A percentile compares a stretch with the other conserved stretches of the same genome.
These are phyloP conservation scores for Erpetoichthys calabaricus DNA, from an alignment of 2,797 vertebrate genomes.

Conservation along the genomic window DNA sequence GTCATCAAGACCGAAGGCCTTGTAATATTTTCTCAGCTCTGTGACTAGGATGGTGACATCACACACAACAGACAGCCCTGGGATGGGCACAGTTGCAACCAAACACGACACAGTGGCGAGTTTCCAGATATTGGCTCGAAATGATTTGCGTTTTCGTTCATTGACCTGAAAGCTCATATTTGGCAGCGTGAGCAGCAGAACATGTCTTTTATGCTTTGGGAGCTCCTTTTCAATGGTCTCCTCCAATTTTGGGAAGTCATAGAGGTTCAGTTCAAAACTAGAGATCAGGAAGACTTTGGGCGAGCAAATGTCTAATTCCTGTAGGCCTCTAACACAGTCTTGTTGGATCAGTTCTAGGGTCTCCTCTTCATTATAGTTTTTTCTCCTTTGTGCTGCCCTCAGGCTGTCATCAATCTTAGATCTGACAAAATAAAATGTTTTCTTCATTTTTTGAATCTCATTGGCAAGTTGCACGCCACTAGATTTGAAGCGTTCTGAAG, in stretches of 20 bases:
- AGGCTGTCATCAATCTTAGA: slow-evolving; percentile 48
- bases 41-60: slow-evolving; percentile 31
- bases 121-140: slow-evolving; percentile 33
- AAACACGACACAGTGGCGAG: slow-evolving; percentile 29
- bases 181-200: slow-evolving; percentile 29
- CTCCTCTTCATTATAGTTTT: slow-evolving; percentile 14
- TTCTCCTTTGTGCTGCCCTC: slow-evolving; percentile 17
- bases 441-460: slow-evolving; percentile 40
- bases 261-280: slow-evolving; percentile 18
- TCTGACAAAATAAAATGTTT: slow-evolving; percentile 53
- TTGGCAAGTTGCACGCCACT: slow-evolving; percentile 39
- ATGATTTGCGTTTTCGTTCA: slow-evolving; percentile 29
- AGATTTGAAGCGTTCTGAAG: slow-evolving; percentile 33
- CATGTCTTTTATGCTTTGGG: slow-evolving; percentile 28
- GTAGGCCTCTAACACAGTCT: slow-evolving; percentile 32
- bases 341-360: slow-evolving; percentile 30
- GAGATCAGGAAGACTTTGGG: slow-evolving; percentile 37
- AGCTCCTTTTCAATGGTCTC: slow-evolving; percentile 33
- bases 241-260: slow-evolving; percentile 32
- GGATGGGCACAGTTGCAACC: slow-evolving; percentile 27
- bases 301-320: slow-evolving; percentile 6
- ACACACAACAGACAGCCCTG: slow-evolving; percentile 26
- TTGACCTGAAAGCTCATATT: slow-evolving; percentile 30
- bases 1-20: slow-evolving; percentile 41
- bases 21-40: slow-evolving; percentile 34